Evolutionary conservation across 1,140 invertebrate genomes (phyloP), one percentile per base, ranked within the genome.

Genomic region (Drosophila kikkawai): DNA sequence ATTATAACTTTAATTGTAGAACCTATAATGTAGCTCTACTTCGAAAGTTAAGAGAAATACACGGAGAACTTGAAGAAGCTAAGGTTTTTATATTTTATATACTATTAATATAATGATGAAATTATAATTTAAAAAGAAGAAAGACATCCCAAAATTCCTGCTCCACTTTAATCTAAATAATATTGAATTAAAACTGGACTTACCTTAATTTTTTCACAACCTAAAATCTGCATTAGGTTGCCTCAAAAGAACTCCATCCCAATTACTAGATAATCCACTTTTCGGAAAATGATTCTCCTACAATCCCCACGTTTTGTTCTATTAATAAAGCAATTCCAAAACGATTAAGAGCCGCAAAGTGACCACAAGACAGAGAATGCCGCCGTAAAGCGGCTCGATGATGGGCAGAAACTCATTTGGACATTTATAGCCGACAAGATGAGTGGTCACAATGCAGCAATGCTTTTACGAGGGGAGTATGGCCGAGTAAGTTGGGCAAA

Each of bases 301-400:
- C 68, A 73, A 84, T 75, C 36, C 63, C 41, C 47, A 67, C 64
- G 65, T 82, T 85, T 73, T 85, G 86, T 90, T 90, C 85, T 90
- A 90, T 90, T 90, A 90, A 90, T 90, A 90, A 85, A 91, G 86
- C 79, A 90, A 90, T 90, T 90, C 70, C 86, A 80, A 91, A 91
- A 75, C 86, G 86, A 90, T 90, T 90, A 90, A 86, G 86, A 86
- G 45, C 70, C 78, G 53, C 75, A 82, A 77, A 66, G 76, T 69
- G 83, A 77, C 76, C 75, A 76, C 60, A 83, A 71, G 50, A 71
- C 69, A 77, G 56, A 77, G 56, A 68, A 58, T 58, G 55, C 60
- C 75, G 48, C 57, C 36, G 50, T 56, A 64, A 60, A 57, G 65
- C 58, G 56, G 42, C 45, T 37, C 41, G 55, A 69, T 55, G 55